Evolutionary conservation across 2,888 invertebrate genomes (phyloP).

Genomic region (Oxyteleia sp.): DNA sequence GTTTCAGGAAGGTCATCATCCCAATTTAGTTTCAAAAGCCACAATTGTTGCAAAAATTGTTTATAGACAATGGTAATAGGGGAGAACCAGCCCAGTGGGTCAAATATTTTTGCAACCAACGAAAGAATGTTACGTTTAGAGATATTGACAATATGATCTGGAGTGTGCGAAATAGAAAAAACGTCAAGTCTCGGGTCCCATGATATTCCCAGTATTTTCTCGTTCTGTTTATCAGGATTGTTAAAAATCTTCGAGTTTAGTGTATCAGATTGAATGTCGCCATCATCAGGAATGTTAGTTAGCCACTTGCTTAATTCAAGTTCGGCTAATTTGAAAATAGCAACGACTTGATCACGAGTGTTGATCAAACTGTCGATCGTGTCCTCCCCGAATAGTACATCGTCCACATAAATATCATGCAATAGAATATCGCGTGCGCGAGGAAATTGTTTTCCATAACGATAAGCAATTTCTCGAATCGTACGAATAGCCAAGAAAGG

Average conservation of each 20-base stretch:
- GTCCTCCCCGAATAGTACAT: conserved; percentile 6
- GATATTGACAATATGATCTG: no score
- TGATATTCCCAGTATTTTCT: neutral
- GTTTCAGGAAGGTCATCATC: neutral
- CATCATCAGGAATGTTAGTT: no score
- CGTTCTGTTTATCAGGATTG: no score
- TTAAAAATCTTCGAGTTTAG: no score
- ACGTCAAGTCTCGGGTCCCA: neutral
- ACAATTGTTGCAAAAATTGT: neutral
- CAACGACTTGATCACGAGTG: neutral
- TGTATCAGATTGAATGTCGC: no score
- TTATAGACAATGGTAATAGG: neutral
- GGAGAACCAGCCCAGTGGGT: neutral
- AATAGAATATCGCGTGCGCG: neutral
- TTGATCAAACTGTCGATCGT: no score
- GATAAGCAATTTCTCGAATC: neutral
- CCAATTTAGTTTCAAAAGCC: neutral
- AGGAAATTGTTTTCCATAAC: neutral
- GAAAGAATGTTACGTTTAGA: neutral
- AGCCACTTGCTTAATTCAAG: no score
- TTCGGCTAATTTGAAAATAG: neutral
- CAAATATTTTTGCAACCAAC: conserved; percentile 4
- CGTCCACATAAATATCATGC: conserved; percentile 2
- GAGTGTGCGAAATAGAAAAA: neutral
- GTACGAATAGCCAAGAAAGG: conserved; percentile 1